Base-by-base conservation (phyloP, 1,140 invertebrate genomes). In the Drosophila trapezifrons region DNA sequence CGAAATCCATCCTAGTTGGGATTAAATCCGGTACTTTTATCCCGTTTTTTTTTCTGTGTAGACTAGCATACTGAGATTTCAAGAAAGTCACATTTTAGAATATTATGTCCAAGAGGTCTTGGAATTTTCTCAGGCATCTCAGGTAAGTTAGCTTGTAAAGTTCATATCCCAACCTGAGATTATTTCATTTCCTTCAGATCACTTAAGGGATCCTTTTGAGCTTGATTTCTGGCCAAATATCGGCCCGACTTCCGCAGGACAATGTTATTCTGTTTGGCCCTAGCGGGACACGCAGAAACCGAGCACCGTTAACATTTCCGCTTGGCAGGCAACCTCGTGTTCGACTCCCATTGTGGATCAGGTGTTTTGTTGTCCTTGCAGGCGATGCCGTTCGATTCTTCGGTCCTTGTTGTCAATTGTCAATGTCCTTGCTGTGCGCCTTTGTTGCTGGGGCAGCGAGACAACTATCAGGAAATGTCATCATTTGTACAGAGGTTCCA, bases 401-500 rank as follows among this genome's bases (percentile, higher is more conserved):
- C 18, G 51, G 42, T 72, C 40, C 51, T 25, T 47, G 18, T 20
- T 32, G 27, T 51, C 49, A 35, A 52, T 52, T 54, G 32, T 54
- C 35, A 7, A 37, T 43, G 18, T 52, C 59, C 59, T 62, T 63
- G 59, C 37, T 57, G 55, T 42, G 35, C 10, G 47, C 49, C 73
- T 38, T 84, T 84, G 80, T 83, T 59, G 60, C 18, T 46, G 58
- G 66, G 52, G 76, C 49, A 73, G 76, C 76, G 51, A 76, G 83
- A 86, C 83, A 87, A 87, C 87, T 74, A 87, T 87, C 83, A 89
- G 84, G 84, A 87, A 84, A 87, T 89, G 84, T 87, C 84, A 89
- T 87, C 80, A 89, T 87, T 87, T 83, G 84, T 83, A 83, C 51
- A 37, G 51, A 65, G 63, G 22, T 38, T 38, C 59, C 32, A n/a